phyloP scores from a whole-genome alignment of 2,888 invertebrate genomes.

The Archips crataeganus region DNA sequence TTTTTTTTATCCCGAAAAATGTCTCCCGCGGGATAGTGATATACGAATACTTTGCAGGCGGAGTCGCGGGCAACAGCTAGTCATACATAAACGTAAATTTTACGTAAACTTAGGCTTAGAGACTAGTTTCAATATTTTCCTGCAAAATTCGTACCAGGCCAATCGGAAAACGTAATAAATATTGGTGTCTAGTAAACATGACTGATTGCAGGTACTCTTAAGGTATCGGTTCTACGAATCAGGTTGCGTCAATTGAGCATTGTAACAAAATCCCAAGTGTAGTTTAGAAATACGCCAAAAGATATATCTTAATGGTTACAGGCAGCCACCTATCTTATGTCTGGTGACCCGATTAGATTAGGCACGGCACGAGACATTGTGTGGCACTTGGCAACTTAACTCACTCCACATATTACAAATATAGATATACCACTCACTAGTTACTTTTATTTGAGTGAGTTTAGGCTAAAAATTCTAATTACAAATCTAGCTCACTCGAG shows the following conservation, averaged over 20 bases:
- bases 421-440: constrained; percentile 49
- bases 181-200: background rate
- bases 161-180: background rate
- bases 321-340: constrained; percentile 50
- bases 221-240: background rate
- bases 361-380: constrained; percentile 62
- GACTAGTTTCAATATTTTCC: background rate
- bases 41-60: no score
- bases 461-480: background rate
- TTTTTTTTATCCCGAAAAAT: no score
- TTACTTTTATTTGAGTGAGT: constrained; percentile 6
- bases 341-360: constrained; percentile 73
- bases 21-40: no score
- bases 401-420: constrained; percentile 52
- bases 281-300: constrained; percentile 24
- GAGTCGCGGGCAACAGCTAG: no score
- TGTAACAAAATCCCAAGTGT: constrained; percentile 4
- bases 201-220: background rate
- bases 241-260: background rate
- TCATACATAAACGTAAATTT: no score
- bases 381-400: constrained; percentile 71
- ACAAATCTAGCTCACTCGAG: no score
- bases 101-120: no score
- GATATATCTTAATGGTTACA: constrained; percentile 30
- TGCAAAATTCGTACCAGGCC: background rate